Evolutionary conservation across 2,888 invertebrate species (phyloP).

Genomic region (Drosophila mettleri): DNA sequence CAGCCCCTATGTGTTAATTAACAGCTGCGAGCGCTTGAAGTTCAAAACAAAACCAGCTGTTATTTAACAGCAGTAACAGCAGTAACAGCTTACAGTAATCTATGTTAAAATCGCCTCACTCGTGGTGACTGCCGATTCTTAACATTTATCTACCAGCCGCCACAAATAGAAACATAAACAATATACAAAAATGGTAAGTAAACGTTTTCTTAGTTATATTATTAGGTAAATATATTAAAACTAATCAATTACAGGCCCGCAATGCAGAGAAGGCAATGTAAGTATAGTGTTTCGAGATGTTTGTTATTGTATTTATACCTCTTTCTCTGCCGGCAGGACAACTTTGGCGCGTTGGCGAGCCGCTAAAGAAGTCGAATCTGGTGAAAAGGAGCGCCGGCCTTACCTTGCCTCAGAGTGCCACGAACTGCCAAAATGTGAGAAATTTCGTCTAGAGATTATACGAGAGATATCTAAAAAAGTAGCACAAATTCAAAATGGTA

Average conservation of each 20-base stretch:
- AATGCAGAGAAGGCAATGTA: constrained; percentile 99
- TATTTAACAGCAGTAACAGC: constrained; percentile 15
- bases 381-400: constrained; percentile 94
- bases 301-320: not conserved
- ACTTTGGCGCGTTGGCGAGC: constrained; percentile 99
- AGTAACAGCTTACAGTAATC: not conserved
- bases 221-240: constrained; percentile 10
- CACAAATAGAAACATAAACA: constrained; percentile 38
- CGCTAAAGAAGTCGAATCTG: constrained; percentile 96
- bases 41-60: constrained; percentile 15
- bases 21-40: constrained; percentile 7
- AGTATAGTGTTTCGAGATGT: constrained; percentile 85
- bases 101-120: not conserved
- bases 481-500: constrained; percentile 98
- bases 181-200: constrained; percentile 69
- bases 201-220: constrained; percentile 23
- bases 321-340: constrained; percentile 87
- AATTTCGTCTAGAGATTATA: constrained; percentile 98
- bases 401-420: constrained; percentile 98
- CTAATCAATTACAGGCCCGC: constrained; percentile 89
- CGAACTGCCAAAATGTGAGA: constrained; percentile 96
- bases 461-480: constrained; percentile 99
- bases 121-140: constrained; percentile 36
- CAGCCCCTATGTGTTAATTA: not conserved
- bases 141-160: constrained; percentile 23